phyloP scores from a whole-genome alignment of 2,113 vertebrate species.

The Colaptes auratus region DNA sequence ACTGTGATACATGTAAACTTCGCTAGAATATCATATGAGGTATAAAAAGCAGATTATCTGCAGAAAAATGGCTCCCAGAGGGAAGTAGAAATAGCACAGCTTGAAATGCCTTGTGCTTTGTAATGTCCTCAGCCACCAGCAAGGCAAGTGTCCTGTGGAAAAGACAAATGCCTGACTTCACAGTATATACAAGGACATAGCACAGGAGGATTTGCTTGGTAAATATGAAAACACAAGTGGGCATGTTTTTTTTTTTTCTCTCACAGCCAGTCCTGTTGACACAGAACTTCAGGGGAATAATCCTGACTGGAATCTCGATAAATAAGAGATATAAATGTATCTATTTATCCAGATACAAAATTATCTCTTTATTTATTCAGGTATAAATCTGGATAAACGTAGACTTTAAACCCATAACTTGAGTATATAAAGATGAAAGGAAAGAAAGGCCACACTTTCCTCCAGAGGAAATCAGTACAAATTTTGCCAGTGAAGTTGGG shows the following conservation, averaged over 20 bases:
- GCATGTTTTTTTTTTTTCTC: not conserved
- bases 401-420: not conserved
- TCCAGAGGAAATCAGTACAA: not conserved
- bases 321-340: not conserved
- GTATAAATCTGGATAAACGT: not conserved
- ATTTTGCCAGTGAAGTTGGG: not conserved
- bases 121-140: conserved; percentile 39
- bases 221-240: not conserved
- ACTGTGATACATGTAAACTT: not conserved
- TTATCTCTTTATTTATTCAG: too few species aligned
- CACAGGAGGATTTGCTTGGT: not conserved
- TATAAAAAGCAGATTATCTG: conserved; percentile 39
- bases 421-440: not conserved
- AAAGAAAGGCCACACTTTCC: not conserved
- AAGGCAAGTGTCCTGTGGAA: conserved; percentile 38
- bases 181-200: not conserved
- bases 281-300: not conserved
- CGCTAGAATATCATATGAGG: not conserved
- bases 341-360: too few species aligned
- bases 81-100: conserved; percentile 25
- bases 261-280: not conserved
- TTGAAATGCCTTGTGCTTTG: conserved; percentile 18
- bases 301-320: not conserved
- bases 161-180: conserved; percentile 25
- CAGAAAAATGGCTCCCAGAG: conserved; percentile 35